Evolutionary conservation across 2,888 invertebrate genomes (phyloP), one percentile per base, ranked within the genome.

Genomic region (Agrochola circellaris): DNA sequence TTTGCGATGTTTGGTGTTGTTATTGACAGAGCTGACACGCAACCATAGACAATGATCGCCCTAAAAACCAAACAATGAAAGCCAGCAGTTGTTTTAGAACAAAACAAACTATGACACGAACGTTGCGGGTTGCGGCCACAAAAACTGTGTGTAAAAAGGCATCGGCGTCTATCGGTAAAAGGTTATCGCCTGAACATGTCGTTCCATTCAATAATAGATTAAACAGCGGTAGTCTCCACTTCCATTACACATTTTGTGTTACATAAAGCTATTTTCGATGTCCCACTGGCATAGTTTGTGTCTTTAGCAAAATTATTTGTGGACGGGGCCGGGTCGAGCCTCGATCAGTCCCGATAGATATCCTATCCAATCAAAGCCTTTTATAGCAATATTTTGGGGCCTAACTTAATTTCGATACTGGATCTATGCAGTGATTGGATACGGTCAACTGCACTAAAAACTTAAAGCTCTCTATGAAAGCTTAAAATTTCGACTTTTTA

Each of bases 231-330:
- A 48, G 64, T 62, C 48, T 34, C 48, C 58, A 75, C 58, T 81
- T 83, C 70, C 71, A 84, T 81, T 58, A 82, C 77, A 73, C 77
- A 71, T 84, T 85, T 77, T 78, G 72, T 65, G 80, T 78, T 56
- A 75, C 81, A 58, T 74, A 58, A 76, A 77, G 76, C 73, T 79
- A 87, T 88, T 87, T 86, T 86, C 72, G 75, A 84, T 75, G 77
- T 73, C 85, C 88, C 80, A 86, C 86, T 84, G 80, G 75, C 81
- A 82, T 60, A 84, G 84, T 80, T 82, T 73, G 70, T 81, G 87
- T 83, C 87, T 73, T 78, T 69, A 70, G 67, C 79, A 86, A 82
- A 90, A 91, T 91, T 89, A 89, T 84, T 78, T 81, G 84, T 88
- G 88, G 81, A 80, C 84, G 75, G 86, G 85, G 83, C 66, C 42